Evolutionary conservation across 2,888 invertebrate genomes (phyloP).

Genomic region (Ctena decussata): DNA sequence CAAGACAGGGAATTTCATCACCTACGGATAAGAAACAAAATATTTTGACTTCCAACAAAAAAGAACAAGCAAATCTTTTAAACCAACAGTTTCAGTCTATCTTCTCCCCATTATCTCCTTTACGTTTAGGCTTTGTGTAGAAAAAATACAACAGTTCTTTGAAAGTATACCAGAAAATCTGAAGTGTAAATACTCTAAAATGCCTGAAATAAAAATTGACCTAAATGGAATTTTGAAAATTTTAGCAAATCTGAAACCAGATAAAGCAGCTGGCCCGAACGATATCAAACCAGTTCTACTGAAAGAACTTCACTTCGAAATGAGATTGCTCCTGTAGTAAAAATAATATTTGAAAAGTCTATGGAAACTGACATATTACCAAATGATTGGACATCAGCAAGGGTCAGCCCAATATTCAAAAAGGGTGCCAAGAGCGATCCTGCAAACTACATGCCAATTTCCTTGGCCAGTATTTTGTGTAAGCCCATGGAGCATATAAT

Average conservation of each 20-base stretch:
- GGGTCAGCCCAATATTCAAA: too few species aligned
- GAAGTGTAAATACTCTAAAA: not conserved
- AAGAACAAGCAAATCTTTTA: not conserved
- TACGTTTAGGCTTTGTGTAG: too few species aligned
- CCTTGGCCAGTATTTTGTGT: too few species aligned
- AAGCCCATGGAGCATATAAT: too few species aligned
- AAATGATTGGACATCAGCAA: too few species aligned
- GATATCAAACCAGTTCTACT: slow-evolving; percentile 13
- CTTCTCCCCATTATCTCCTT: too few species aligned
- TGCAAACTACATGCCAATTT: too few species aligned
- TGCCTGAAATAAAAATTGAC: slow-evolving; percentile 16
- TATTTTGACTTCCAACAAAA: not conserved
- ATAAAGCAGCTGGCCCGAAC: slow-evolving; percentile 19
- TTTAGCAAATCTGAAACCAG: not conserved
- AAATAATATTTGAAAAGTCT: too few species aligned
- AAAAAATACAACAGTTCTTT: not conserved
- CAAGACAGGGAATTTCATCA: not conserved
- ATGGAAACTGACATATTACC: too few species aligned
- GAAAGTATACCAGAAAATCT: not conserved
- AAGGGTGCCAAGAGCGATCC: too few species aligned
- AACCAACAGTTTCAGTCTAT: not conserved
- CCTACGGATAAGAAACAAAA: not conserved
- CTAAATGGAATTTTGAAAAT: not conserved
- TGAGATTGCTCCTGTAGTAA: too few species aligned
- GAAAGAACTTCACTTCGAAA: too few species aligned